phyloP scores from a whole-genome alignment of 2,797 vertebrate genomes.

The Zonotrichia albicollis region DNA sequence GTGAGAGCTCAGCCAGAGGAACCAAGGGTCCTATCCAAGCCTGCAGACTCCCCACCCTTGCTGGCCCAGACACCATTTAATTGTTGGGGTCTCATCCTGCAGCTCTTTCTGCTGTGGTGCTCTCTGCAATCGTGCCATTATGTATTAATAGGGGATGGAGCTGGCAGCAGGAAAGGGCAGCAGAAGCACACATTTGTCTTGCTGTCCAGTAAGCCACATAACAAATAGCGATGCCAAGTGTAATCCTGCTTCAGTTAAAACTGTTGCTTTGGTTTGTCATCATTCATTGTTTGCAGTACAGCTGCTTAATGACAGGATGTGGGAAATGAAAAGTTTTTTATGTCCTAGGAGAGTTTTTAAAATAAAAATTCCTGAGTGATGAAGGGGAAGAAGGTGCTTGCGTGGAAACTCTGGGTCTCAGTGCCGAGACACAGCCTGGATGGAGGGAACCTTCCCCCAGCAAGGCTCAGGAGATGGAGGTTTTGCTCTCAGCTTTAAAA shows the following conservation, averaged over 20 bases:
- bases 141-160: constrained; percentile 1
- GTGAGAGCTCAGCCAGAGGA: not conserved
- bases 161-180: constrained; percentile 20
- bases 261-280: constrained; percentile 53
- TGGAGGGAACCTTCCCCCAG: not conserved
- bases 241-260: constrained; percentile 56
- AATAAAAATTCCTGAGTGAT: constrained; percentile 34
- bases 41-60: not conserved
- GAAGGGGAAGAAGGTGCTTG: not conserved
- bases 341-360: constrained; percentile 40
- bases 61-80: not conserved
- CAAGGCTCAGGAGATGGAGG: not conserved
- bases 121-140: not conserved
- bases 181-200: constrained; percentile 46
- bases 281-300: constrained; percentile 57
- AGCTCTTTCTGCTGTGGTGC: not conserved
- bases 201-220: constrained; percentile 56
- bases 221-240: constrained; percentile 28
- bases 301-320: constrained; percentile 57
- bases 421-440: rapidly evolving
- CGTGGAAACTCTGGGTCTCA: not conserved
- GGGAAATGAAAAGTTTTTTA: constrained; percentile 36
- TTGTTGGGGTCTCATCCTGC: not conserved
- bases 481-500: constrained; percentile 39
- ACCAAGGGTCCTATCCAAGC: not conserved